Evolutionary conservation across 64 coral and sea anemone species (phyloP), one percentile per base, ranked within the genome.

Genomic region (Astreopora myriophthalma): DNA sequence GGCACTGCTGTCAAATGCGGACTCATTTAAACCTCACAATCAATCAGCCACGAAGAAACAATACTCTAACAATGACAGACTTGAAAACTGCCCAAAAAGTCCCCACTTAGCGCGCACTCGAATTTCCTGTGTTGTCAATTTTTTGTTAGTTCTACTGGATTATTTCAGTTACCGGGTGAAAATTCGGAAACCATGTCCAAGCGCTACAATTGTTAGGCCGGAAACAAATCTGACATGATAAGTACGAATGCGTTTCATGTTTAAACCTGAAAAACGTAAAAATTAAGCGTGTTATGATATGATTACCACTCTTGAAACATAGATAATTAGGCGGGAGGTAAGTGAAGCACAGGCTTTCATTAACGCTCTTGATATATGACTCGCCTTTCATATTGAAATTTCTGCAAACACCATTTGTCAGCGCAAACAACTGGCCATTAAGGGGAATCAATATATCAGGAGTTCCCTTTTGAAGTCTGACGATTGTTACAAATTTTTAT

Each of bases 351-450:
- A 36, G 10, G 19, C 79, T 62, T 64, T 82, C 57, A 64, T 38
- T 57, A 82, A 82, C 79, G 14, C 49, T 19, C 63, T 38, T 82
- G 51, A 82, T 82, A 37, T n/a, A 17, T 26, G 49, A 63, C 37
- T 64, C 19, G 52, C 34, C 32, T 82, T 82, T 82, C 79, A 82
- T 82, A 82, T 82, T 82, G 52, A 82, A 82, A 82, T 82, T 24
- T 60, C 20, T 60, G 3, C 8, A 63, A 64, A 64, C 16, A 82
- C 25, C 24, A 82, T 82, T 82, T 82, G 79, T 34, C 52, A 11
- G 57, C 6, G 52, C 31, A 82, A 62, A 82, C 79, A 82, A 82
- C 58, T 82, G 31, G 60, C 79, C 34, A 38, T 82, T 63, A 52
- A 82, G 20, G 31, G 55, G 52, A 82, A 82, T 82, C 64, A 82